Conservation (phyloP, 2,113 vertebrate genomes). For the Datnioides undecimradiatus region DNA sequence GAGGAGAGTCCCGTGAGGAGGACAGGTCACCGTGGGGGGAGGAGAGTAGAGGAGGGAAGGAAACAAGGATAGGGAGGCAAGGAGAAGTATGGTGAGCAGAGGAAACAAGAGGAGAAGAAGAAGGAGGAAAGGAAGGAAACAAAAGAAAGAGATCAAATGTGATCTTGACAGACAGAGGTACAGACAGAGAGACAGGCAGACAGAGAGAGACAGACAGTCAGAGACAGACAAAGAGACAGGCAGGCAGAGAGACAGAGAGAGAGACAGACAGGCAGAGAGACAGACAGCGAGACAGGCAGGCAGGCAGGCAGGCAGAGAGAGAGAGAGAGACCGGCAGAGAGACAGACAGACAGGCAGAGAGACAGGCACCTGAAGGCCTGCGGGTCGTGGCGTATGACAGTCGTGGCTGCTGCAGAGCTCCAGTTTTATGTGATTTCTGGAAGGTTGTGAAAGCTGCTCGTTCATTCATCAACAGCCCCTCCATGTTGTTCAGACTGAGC, state of each 20-base stretch:
- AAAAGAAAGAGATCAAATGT: too few species aligned
- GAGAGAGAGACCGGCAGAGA: too few species aligned
- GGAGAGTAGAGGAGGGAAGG: background rate
- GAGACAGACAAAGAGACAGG: background rate
- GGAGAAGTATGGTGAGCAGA: background rate
- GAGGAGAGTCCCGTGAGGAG: conserved; percentile 82
- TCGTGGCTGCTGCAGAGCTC: conserved; percentile 84
- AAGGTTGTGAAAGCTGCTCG: conserved; percentile 81
- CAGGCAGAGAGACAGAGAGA: background rate
- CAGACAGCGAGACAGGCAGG: too few species aligned
- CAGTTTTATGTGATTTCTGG: conserved; percentile 85
- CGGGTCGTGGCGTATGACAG: conserved; percentile 84
- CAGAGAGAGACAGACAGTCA: too few species aligned
- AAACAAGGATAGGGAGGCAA: too few species aligned
- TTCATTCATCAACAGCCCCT: conserved; percentile 83
- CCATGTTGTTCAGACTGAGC: conserved; percentile 87
- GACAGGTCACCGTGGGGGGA: conserved; percentile 66
- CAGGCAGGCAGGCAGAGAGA: too few species aligned
- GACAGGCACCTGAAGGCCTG: conserved; percentile 75
- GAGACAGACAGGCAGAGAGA: background rate
- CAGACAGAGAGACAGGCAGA: background rate
- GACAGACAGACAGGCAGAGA: background rate
- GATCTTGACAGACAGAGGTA: background rate
- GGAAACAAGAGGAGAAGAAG: too few species aligned
- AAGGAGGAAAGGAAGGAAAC: too few species aligned